Base-by-base conservation (phyloP, 1,140 invertebrate species). In the Papilio machaon region DNA sequence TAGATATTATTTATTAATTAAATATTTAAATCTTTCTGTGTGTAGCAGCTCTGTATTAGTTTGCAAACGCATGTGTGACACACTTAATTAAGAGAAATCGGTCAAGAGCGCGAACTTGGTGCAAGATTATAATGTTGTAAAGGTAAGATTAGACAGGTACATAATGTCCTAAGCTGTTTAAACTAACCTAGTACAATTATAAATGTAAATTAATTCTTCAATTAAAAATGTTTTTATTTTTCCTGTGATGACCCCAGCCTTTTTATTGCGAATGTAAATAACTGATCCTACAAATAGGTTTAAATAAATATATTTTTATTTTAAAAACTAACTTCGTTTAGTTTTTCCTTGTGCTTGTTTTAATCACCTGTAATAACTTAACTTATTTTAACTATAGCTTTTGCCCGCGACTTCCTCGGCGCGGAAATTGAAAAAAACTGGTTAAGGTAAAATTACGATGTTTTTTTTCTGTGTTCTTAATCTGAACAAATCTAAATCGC, bases 21-120 rank as follows among this genome's bases (percentile, higher is more conserved):
- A 35, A 70, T 15, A 38, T 70, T 4, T 38, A 35, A 10, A 30
- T 30, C 60, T 5, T 70, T 70, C 64, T 70, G 13, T 38, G 13
- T 13, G 30, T 70, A 70, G 73, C 38, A 54, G 19, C 74, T 49
- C 74, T 76, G 43, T 49, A 23, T 9, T 74, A 30, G 47, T 76
- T 30, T 52, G 19, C 17, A 76, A 52, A 15, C 74, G 47, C 74
- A 49, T 75, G 43, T 43, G 35, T 76, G 74, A 54, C 74, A 76
- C 74, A 52, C 46, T 30, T 76, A 52, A 52, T 76, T 76, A 76
- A 76, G 74, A 49, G 47, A 76, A 76, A 76, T 76, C 74, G 74
- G 74, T 76, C 74, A 76, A 76, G 74, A 76, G 19, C 47, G 13
- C 46, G 74, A 76, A 76, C 74, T 76, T 76, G 74, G 74, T 76